Conservation (phyloP, 2,888 invertebrate genomes). For the Orchesellides sinensis region DNA sequence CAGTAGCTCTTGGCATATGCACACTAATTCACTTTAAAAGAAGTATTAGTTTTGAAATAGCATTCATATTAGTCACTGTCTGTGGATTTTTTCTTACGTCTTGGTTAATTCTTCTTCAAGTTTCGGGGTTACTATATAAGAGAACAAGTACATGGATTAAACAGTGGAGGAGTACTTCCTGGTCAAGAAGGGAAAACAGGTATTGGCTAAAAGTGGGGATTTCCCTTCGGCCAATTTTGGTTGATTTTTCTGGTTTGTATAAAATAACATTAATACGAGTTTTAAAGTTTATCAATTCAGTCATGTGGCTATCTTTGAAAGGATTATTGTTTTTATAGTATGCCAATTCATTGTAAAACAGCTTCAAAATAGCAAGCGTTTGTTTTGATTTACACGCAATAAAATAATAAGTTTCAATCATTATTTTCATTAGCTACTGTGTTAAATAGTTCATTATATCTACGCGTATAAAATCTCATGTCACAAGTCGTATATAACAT, state of each 20-base stretch:
- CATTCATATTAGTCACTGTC: neutral
- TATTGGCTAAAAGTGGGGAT: constrained; percentile 10
- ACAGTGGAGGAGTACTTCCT: neutral
- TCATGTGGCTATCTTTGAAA: constrained; percentile 18
- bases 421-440: too few species aligned
- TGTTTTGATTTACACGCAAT: too few species aligned
- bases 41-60: neutral
- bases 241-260: constrained; percentile 20
- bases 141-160: neutral
- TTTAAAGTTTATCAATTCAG: neutral
- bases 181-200: neutral
- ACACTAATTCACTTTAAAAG: neutral
- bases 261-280: constrained; percentile 12
- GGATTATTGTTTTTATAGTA: constrained; percentile 18
- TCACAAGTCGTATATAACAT: too few species aligned
- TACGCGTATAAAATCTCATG: too few species aligned
- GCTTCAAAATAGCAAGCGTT: too few species aligned
- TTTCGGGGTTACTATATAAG: neutral
- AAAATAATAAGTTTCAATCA: too few species aligned
- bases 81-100: neutral
- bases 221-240: neutral
- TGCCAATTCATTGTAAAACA: too few species aligned
- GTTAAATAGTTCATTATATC: too few species aligned
- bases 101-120: neutral
- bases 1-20: neutral